Evolutionary conservation across 2,113 vertebrate species (phyloP).

Genomic region (Gila orcuttii): DNA sequence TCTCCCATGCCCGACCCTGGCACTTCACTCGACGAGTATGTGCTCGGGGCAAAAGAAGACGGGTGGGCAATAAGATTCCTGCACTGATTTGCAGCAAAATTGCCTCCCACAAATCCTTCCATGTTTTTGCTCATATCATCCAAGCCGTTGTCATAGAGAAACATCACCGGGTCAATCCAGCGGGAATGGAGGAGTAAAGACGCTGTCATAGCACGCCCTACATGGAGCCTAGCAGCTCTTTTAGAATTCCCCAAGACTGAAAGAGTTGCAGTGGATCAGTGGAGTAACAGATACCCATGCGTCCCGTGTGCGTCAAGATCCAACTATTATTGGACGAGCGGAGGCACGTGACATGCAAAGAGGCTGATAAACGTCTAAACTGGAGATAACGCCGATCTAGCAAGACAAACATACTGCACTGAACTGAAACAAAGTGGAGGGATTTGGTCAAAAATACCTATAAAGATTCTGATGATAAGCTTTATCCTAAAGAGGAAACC

Average conservation of each 20-base stretch:
- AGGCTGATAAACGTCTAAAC: conserved; percentile 82
- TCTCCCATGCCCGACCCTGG: conserved; percentile 88
- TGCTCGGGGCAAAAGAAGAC: conserved; percentile 86
- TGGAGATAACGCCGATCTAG: conserved; percentile 75
- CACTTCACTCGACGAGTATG: conserved; percentile 84
- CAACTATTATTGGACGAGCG: conserved; percentile 84
- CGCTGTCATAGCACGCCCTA: conserved; percentile 98
- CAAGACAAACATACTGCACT: conserved; percentile 6
- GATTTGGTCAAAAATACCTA: conserved; percentile 42
- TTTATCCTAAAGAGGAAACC: conserved; percentile 23
- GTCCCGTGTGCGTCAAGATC: conserved; percentile 82
- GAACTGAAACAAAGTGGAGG: conserved; percentile 27
- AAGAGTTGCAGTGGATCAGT: conserved; percentile 80
- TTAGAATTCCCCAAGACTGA: conserved; percentile 96
- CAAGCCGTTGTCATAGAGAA: conserved; percentile 95
- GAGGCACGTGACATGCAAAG: conserved; percentile 96
- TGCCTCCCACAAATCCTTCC: conserved; percentile 90
- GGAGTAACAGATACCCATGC: conserved; percentile 84
- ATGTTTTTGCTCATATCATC: conserved; percentile 96
- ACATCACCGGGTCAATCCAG: conserved; percentile 99
- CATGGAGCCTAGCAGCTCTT: conserved; percentile 92
- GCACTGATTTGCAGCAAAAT: conserved; percentile 93
- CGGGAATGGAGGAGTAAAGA: conserved; percentile 97
- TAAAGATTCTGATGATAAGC: conserved; percentile 4
- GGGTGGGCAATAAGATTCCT: conserved; percentile 95